phyloP scores from a whole-genome alignment of 2,113 vertebrate species.

The Onychorhynchus coronatus region DNA sequence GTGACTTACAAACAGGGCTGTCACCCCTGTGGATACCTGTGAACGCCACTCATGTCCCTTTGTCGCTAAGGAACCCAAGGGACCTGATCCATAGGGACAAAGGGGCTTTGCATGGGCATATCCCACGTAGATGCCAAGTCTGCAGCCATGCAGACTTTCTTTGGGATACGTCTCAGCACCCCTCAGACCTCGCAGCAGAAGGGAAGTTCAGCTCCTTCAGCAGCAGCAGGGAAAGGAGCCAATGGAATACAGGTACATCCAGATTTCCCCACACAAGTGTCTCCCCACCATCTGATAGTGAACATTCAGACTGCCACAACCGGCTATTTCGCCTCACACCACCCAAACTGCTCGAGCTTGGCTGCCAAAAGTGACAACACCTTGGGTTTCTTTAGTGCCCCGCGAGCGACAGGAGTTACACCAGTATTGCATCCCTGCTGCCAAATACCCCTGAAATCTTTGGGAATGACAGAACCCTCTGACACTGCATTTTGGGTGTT shows the following conservation, averaged over 20 bases:
- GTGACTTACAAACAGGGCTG: background rate
- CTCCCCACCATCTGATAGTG: background rate
- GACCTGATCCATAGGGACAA: background rate
- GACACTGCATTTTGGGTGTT: background rate
- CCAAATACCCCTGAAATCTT: background rate
- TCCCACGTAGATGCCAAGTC: background rate
- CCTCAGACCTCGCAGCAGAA: background rate
- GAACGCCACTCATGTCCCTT: background rate
- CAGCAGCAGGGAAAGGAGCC: background rate
- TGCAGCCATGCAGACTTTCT: rapidly evolving
- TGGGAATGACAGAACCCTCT: background rate
- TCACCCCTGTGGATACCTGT: rapidly evolving
- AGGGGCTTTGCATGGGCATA: rapidly evolving
- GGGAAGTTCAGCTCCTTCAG: background rate
- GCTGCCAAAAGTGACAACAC: background rate
- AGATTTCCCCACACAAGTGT: background rate
- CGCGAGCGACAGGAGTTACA: rapidly evolving
- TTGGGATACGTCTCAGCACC: background rate
- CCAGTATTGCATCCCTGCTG: background rate
- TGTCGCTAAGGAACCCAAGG: background rate
- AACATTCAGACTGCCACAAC: background rate
- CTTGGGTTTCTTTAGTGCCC: rapidly evolving
- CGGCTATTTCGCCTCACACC: background rate
- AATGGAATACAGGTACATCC: background rate
- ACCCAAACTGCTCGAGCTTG: background rate